phyloP scores from a whole-genome alignment of 2,797 vertebrate species.

The Chloroceryle inda region DNA sequence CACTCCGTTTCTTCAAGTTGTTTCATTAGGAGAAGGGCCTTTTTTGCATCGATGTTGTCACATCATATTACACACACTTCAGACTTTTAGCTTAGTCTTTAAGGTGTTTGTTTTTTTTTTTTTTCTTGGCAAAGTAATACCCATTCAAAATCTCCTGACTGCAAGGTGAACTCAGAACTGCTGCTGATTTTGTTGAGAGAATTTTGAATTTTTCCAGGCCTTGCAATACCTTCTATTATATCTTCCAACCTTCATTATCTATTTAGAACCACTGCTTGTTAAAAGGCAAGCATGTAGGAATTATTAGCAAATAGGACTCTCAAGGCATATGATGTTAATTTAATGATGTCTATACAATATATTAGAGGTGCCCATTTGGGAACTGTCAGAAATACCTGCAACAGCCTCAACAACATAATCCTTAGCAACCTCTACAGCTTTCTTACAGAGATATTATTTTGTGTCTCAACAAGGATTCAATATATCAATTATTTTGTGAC shows the following conservation, averaged over 20 bases:
- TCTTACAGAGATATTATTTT: slow-evolving; percentile 41
- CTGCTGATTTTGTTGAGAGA: background rate
- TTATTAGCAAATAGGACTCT: slow-evolving; percentile 2
- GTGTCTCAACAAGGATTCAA: slow-evolving; percentile 25
- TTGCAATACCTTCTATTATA: background rate
- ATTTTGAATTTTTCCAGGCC: background rate
- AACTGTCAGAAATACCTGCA: slow-evolving; percentile 37
- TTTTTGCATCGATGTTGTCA: background rate
- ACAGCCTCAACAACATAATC: slow-evolving; percentile 23
- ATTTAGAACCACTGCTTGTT: background rate
- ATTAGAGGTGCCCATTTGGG: slow-evolving; percentile 23
- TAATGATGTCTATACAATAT: slow-evolving; percentile 49
- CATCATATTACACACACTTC: background rate
- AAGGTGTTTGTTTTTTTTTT: background rate
- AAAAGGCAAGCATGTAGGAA: slow-evolving; percentile 5
- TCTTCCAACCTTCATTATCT: background rate
- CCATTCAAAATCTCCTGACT: background rate
- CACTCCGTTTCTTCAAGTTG: background rate
- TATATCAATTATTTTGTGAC: slow-evolving; percentile 39
- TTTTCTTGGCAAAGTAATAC: background rate
- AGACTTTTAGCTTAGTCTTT: background rate
- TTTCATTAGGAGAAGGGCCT: background rate
- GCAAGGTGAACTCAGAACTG: background rate
- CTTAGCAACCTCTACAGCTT: slow-evolving; percentile 50
- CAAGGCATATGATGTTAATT: background rate